Percentiles rank a stretch among this genome's conserved stretches.
phyloP scores from a whole-genome alignment of 2,797 vertebrate species.

The Crypturellus tataupa region DNA sequence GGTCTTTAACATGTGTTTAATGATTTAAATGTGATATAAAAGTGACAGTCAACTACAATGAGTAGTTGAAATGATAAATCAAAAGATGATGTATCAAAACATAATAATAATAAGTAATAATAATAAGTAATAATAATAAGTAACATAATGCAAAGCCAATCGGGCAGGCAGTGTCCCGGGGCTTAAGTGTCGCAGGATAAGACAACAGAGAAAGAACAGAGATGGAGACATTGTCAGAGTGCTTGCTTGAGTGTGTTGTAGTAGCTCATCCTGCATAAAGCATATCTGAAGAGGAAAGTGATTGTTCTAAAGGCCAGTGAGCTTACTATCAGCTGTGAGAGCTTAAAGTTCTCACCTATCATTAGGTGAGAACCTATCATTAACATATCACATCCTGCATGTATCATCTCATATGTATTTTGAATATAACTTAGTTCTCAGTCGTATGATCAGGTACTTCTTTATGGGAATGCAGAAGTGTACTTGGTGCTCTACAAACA shows the following conservation, averaged over 20 bases:
- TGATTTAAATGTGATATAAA: not conserved
- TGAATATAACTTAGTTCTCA: not conserved
- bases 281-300: not conserved
- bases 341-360: not conserved
- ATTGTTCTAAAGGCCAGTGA: not conserved
- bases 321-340: not conserved
- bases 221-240: not conserved
- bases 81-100: not conserved
- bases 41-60: not conserved
- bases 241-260: not conserved
- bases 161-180: not conserved
- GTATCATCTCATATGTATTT: not conserved
- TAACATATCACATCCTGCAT: not conserved
- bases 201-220: not conserved
- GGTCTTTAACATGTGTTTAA: not conserved
- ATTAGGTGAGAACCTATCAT: too few relatives aligned
- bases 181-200: not conserved
- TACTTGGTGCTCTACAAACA: not conserved
- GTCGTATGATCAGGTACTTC: not conserved
- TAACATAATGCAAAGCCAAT: not conserved
- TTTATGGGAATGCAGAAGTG: not conserved
- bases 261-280: not conserved
- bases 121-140: not conserved
- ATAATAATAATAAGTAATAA: not conserved
- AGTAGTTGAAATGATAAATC: not conserved